Base-by-base conservation (phyloP, 2,797 vertebrate genomes). In the Buphagus erythrorhynchus region DNA sequence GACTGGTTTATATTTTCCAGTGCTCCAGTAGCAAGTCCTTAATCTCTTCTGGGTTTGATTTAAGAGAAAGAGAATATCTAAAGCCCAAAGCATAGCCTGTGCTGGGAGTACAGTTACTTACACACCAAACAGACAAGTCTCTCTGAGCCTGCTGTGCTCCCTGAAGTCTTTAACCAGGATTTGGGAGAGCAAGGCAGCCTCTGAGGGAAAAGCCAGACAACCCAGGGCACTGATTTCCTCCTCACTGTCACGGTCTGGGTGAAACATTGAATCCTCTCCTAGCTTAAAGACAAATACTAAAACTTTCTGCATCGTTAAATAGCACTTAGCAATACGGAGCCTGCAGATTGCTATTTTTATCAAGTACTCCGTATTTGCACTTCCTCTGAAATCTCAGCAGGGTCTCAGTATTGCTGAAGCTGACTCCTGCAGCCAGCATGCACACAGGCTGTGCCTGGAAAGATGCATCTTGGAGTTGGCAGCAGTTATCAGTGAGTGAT, bases 281-380 rank as follows among this genome's bases (percentile, higher is more conserved):
- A 40, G 46, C 55, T 73, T 79, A 76, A 84, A 90, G 73, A 49
- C 31, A 69, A 74, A 87, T 10, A 52, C 59, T 18, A 21, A 95
- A 86, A 88, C 66, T 90, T 95, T 54, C 73, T 81, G 69, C 45
- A 16, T 69, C 2, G 1, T 92, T 94, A 94, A 91, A 73, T 22
- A 67, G 83, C 75, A 68, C 76, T 96, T 91, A 77, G 85, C 81
- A 79, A 24, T 61, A 86, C 1, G 2, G 26, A 86, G 66, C 62
- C 54, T 76, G 78, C 51, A 42, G 75, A 71, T 62, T 66, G 80
- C 88, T 95, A 92, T 96, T 95, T 95, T 96, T 97, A 85, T 85
- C 88, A 62, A 86, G 66, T 33, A 21, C 25, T 91, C 88, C 2
- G 0, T 66, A 83, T 91, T 94, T 95, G 81, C 65, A 80, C 85